Evolutionary conservation across 2,797 vertebrate species (phyloP).

Genomic region (Emydoidea blandingii): DNA sequence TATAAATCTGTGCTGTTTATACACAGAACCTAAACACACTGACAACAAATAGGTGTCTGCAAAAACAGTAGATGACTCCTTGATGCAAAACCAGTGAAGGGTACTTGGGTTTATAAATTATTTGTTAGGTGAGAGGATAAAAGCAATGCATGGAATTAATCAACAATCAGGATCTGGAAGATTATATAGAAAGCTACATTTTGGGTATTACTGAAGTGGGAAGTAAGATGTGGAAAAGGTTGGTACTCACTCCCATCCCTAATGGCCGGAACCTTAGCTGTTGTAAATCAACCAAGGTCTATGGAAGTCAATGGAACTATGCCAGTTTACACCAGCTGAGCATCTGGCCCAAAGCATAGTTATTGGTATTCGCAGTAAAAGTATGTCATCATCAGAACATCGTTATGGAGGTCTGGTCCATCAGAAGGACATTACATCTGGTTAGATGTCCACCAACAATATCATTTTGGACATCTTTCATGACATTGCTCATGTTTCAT

Average conservation of each 20-base stretch:
- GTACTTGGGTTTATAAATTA: slow-evolving; percentile 55
- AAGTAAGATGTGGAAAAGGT: background rate
- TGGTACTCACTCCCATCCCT: slow-evolving; percentile 15
- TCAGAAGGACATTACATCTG: background rate
- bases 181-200: slow-evolving; percentile 5
- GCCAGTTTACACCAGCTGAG: background rate
- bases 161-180: slow-evolving; percentile 42
- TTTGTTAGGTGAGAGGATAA: slow-evolving; percentile 60
- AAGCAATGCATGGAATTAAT: slow-evolving; percentile 52
- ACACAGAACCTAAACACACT: slow-evolving; percentile 56
- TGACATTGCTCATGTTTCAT: background rate
- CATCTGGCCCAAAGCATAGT: background rate
- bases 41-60: slow-evolving; percentile 61
- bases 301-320: background rate
- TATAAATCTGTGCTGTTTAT: slow-evolving; percentile 65
- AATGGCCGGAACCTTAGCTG: background rate
- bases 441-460: background rate
- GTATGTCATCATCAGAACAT: background rate
- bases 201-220: slow-evolving; percentile 11
- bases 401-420: background rate
- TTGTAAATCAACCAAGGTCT: background rate
- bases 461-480: background rate
- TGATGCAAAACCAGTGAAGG: slow-evolving; percentile 55
- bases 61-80: slow-evolving; percentile 61
- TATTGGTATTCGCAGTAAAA: background rate